Evolutionary conservation across 2,113 vertebrate species (phyloP), one percentile per base, ranked within the genome.

Genomic region (Cryptotis parvus): DNA sequence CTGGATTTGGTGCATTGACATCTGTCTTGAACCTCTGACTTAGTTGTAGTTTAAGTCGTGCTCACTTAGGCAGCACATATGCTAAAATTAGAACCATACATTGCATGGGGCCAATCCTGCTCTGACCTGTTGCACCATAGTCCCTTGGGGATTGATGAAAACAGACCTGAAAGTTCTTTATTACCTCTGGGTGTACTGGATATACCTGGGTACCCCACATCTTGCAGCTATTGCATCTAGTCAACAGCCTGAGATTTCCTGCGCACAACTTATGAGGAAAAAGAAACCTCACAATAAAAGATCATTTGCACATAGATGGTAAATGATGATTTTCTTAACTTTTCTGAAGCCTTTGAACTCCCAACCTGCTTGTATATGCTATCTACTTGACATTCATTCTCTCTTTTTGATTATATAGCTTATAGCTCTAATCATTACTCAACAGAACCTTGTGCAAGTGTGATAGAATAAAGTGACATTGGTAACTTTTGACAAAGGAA

Each of bases 381-480:
- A 35, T 27, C 18, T 33, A 37, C 26, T 45, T 80, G 12, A 7
- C 52, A 8, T 52, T 49, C 11, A 49, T n/a, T n/a, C 33, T 75
- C 11, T 89, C 39, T 80, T 31, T 84, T 70, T 70, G 45, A 66
- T 41, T 31, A 33, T 9, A 43, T 37, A 86, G 3, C 16, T 88
- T n/a, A 84, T 29, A 77, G 37, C 16, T 86, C 16, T 91, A 84
- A 77, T 87, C 78, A 94, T 87, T 89, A 72, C 70, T 92, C 91
- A 88, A 65, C 22, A 61, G 7, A 68, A 26, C 1, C 8, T 61
- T 45, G 43, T 78, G 22, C 18, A 92, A 89, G 75, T n/a, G 9
- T 86, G 39, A 39, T 49, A 65, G 65, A 65, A 61, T 70, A 27
- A 84, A 84, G 74, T 76, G 7, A 5, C 15, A 26, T 18, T 65